phyloP scores from a whole-genome alignment of 2,797 vertebrate species.

The Chelonia mydas region DNA sequence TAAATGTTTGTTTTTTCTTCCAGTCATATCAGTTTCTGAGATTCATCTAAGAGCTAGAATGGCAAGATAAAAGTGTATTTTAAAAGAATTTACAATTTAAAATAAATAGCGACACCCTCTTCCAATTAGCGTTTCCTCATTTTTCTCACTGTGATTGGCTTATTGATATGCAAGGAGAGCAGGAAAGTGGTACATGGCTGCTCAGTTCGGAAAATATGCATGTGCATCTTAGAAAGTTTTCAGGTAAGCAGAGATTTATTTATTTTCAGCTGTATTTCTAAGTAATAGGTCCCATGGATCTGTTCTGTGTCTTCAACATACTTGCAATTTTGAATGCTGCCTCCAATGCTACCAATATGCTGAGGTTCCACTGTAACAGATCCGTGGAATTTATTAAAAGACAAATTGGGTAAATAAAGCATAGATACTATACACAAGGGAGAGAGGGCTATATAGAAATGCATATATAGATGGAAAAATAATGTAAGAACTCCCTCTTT shows the following conservation, averaged over 20 bases:
- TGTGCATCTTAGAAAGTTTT: neutral
- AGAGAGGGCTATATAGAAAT: too few species aligned
- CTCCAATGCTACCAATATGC: neutral
- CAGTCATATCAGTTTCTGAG: neutral
- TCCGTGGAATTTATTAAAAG: neutral
- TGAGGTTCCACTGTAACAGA: neutral
- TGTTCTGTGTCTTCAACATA: neutral
- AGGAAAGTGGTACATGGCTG: neutral
- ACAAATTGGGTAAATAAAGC: too few species aligned
- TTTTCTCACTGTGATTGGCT: neutral
- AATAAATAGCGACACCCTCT: neutral
- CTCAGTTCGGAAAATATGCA: neutral
- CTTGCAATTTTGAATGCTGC: neutral
- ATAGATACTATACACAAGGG: too few species aligned
- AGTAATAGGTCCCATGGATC: neutral
- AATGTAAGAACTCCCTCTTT: neutral
- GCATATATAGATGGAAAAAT: too few species aligned
- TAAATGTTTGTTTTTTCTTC: neutral
- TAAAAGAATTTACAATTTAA: neutral
- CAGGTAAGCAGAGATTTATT: neutral
- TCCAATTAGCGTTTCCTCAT: neutral
- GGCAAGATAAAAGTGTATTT: neutral
- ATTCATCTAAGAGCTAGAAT: neutral
- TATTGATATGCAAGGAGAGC: neutral
- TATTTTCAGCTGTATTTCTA: neutral